A percentile compares a stretch with the other conserved stretches of the same genome.
Evolutionary conservation across 2,888 invertebrate species (phyloP).

Genomic region (Tuberolachnus salignus): DNA sequence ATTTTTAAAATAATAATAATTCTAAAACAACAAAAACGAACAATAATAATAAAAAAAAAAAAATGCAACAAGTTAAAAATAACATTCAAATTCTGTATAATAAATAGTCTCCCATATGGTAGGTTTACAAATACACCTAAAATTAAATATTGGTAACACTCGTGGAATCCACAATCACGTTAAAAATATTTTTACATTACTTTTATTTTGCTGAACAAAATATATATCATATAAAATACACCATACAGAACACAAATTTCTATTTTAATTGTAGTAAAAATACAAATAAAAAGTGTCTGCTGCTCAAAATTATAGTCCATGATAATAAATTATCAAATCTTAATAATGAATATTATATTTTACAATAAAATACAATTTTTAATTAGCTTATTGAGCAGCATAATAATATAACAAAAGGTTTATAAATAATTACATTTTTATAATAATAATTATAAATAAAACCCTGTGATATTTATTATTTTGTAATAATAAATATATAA

Average conservation of each 20-base stretch:
- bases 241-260: conserved; percentile 15
- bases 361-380: conserved; percentile 29
- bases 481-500: conserved; percentile 36
- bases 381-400: conserved; percentile 42
- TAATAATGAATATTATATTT: not conserved
- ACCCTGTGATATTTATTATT: conserved; percentile 53
- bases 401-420: conserved; percentile 26
- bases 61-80: conserved; percentile 31
- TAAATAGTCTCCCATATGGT: conserved; percentile 20
- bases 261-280: conserved; percentile 20
- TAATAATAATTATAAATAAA: conserved; percentile 29
- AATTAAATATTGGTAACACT: conserved; percentile 49
- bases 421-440: conserved; percentile 12
- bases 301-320: conserved; percentile 26
- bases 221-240: conserved; percentile 24
- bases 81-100: conserved; percentile 29
- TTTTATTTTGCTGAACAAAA: conserved; percentile 13
- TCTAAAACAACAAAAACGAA: conserved; percentile 17
- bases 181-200: conserved; percentile 30
- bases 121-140: conserved; percentile 29
- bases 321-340: conserved; percentile 3
- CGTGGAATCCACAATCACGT: conserved; percentile 24
- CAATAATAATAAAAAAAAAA: conserved; percentile 2
- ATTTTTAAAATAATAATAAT: conserved; percentile 27
- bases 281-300: conserved; percentile 26